A percentile compares a stretch with the other conserved stretches of the same genome.
Conservation (phyloP, 2,797 vertebrate species). For the Acrossocheilus wenchowensis region DNA sequence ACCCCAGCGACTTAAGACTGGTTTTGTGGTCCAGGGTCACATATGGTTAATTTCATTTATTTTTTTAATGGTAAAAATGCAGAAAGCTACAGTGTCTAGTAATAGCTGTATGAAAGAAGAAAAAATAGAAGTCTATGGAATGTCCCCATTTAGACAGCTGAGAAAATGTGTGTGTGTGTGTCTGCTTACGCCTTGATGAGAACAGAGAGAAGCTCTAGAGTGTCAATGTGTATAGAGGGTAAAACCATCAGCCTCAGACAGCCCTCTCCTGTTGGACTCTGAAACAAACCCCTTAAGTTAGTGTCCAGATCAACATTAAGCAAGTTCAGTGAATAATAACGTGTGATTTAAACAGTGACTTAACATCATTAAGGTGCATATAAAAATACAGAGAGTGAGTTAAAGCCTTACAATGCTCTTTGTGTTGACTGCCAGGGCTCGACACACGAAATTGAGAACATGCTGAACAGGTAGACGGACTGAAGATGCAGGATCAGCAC, state of each 20-base stretch:
- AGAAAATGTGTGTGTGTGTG: not conserved
- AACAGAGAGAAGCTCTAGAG: slow-evolving; percentile 83
- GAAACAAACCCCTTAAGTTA: slow-evolving; percentile 38
- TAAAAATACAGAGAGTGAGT: not conserved
- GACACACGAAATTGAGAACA: slow-evolving; percentile 86
- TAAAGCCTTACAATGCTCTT: slow-evolving; percentile 83
- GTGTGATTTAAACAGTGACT: not conserved
- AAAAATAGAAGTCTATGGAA: not conserved
- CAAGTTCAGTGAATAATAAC: not conserved
- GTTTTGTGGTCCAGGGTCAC: no score
- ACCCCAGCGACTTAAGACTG: no score
- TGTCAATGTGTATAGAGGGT: slow-evolving; percentile 82
- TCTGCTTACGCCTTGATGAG: slow-evolving; percentile 81
- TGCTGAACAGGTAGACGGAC: slow-evolving; percentile 86
- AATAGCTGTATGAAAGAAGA: not conserved
- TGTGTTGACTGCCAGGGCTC: slow-evolving; percentile 81
- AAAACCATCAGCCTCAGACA: slow-evolving; percentile 83
- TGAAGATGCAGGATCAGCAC: slow-evolving; percentile 83
- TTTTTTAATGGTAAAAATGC: not conserved
- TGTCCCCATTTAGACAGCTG: not conserved
- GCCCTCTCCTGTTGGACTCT: slow-evolving; percentile 87
- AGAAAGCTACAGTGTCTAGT: not conserved
- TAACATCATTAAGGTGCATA: not conserved
- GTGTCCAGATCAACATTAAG: not conserved
- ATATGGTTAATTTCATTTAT: not conserved